These are phyloP conservation scores for Odontomachus brunneus DNA, from an alignment of 1,140 invertebrate genomes.

Conservation along the genomic window DNA sequence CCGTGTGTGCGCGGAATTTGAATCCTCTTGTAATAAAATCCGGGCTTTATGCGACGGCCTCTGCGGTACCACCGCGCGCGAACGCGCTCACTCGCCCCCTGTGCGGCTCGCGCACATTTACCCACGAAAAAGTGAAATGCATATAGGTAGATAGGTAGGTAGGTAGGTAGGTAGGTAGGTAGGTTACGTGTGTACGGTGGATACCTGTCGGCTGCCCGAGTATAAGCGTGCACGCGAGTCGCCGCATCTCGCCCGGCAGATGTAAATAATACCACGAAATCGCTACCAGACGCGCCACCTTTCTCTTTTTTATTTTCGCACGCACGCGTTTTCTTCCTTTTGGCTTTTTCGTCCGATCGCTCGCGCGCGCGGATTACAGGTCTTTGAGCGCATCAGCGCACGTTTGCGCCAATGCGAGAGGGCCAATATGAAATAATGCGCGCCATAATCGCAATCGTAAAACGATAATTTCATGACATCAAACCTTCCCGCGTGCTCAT, in stretches of 20 bases:
- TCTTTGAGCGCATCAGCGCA: not conserved
- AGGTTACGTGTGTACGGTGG: conserved; percentile 58
- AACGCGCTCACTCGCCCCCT: conserved; percentile 39
- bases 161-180: conserved; percentile 22
- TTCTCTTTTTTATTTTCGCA: conserved; percentile 42
- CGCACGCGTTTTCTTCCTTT: not conserved
- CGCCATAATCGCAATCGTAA: not conserved
- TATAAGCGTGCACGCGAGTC: conserved; percentile 66
- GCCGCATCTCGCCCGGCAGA: conserved; percentile 63
- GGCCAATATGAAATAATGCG: conserved; percentile 68
- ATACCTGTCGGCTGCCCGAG: conserved; percentile 60
- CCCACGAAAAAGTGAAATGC: conserved; percentile 70
- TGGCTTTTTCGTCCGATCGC: conserved; percentile 35
- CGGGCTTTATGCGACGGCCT: conserved; percentile 83
- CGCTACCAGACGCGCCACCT: conserved; percentile 75
- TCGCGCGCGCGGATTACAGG: conserved; percentile 6
- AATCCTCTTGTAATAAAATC: conserved; percentile 85
- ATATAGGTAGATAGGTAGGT: conserved; percentile 63
- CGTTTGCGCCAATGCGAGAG: conserved; percentile 50
- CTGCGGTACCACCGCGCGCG: conserved; percentile 55
- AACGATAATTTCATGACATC: not conserved
- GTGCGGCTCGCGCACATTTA: conserved; percentile 63
- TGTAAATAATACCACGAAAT: conserved; percentile 81
- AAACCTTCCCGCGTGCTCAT: too few species aligned
- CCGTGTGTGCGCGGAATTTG: conserved; percentile 83